Percentiles rank a stretch among this genome's conserved stretches.
Conservation (phyloP, 2,113 vertebrate genomes). For the Dicaeum eximium region DNA sequence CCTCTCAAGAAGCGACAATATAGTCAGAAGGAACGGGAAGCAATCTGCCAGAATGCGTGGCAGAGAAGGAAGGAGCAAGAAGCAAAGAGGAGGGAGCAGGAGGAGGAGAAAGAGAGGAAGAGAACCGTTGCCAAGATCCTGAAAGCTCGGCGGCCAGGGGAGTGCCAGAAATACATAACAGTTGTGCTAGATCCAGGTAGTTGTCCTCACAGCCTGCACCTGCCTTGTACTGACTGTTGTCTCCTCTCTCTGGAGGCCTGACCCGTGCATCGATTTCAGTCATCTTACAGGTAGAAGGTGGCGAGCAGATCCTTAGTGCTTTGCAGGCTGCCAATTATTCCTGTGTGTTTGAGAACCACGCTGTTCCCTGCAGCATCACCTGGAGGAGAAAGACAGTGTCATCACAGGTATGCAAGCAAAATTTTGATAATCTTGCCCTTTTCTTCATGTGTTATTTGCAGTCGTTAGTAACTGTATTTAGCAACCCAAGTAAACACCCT, state of each 20-base stretch:
- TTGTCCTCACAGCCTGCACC: background rate
- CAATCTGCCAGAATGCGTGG: conserved; percentile 25
- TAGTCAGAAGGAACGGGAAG: conserved; percentile 39
- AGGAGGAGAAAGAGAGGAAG: conserved; percentile 67
- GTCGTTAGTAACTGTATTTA: background rate
- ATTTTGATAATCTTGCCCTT: background rate
- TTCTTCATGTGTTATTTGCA: background rate
- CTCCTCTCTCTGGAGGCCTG: background rate
- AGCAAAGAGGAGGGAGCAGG: conserved; percentile 38
- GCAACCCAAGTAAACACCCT: background rate
- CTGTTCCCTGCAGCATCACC: conserved; percentile 79
- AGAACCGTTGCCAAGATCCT: conserved; percentile 54
- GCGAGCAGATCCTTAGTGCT: conserved; percentile 77
- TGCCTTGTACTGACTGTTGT: background rate
- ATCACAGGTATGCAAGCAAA: conserved; percentile 62
- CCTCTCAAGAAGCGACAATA: conserved; percentile 55
- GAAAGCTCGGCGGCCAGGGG: conserved; percentile 81
- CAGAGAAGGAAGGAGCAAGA: conserved; percentile 43
- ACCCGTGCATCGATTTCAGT: conserved; percentile 62
- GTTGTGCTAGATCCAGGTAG: conserved; percentile 85
- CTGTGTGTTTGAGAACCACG: conserved; percentile 81
- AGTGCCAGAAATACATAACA: conserved; percentile 82
- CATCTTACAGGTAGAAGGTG: conserved; percentile 85
- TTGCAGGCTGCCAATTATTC: conserved; percentile 81
- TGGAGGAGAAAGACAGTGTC: conserved; percentile 78